phyloP scores from a whole-genome alignment of 2,888 invertebrate genomes.

The Blomia tropicalis region DNA sequence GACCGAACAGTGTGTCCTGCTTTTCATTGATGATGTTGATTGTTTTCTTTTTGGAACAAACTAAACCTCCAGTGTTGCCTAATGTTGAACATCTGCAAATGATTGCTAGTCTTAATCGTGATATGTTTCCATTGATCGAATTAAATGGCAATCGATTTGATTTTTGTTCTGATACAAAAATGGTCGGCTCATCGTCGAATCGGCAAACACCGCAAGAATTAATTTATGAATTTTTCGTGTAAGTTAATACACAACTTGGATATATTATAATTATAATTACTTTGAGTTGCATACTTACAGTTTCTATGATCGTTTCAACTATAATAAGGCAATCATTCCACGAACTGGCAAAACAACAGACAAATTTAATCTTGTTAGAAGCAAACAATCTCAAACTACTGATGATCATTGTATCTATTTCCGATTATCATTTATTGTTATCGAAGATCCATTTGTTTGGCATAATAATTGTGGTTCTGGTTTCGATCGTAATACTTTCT shows the following conservation, averaged over 20 bases:
- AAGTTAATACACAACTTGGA: too few species aligned
- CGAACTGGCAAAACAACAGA: not conserved
- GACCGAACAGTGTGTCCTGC: not conserved
- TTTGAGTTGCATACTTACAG: too few species aligned
- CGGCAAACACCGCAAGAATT: not conserved
- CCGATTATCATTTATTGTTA: not conserved
- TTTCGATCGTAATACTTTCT: too few species aligned
- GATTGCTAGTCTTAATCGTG: not conserved
- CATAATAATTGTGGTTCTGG: not conserved
- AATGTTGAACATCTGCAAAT: not conserved
- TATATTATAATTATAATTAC: too few species aligned
- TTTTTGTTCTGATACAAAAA: not conserved
- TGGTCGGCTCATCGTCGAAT: not conserved
- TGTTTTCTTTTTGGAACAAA: not conserved
- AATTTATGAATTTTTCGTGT: not conserved
- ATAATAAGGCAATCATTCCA: not conserved
- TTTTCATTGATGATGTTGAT: not conserved
- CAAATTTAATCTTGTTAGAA: not conserved
- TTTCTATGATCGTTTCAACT: not conserved
- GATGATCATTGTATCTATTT: not conserved
- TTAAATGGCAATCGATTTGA: not conserved
- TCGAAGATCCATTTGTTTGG: not conserved
- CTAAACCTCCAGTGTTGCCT: not conserved
- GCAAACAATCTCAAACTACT: not conserved
- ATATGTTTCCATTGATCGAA: not conserved